phyloP scores from a whole-genome alignment of 2,888 invertebrate species.

The Merodon equestris region DNA sequence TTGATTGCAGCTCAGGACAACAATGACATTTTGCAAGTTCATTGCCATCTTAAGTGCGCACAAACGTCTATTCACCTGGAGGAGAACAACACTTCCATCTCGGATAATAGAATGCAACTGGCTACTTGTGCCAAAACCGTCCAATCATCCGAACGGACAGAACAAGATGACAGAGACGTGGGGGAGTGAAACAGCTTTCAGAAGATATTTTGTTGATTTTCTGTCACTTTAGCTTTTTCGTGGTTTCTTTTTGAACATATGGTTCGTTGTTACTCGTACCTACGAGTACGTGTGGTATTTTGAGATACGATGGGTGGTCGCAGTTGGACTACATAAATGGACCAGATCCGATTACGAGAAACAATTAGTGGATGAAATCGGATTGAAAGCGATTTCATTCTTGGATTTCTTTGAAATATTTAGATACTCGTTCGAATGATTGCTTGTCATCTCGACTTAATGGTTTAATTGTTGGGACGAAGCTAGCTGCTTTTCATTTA shows the following conservation, averaged over 20 bases:
- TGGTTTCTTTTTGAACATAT: slow-evolving; percentile 10
- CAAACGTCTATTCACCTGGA: slow-evolving; percentile 2
- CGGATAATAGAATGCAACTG: slow-evolving; percentile 8
- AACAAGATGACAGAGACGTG: slow-evolving; percentile 4
- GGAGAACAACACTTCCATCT: neutral
- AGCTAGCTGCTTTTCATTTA: neutral
- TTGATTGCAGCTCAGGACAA: neutral
- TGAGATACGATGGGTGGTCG: slow-evolving; percentile 30
- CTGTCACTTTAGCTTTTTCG: slow-evolving; percentile 1
- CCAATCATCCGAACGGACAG: neutral
- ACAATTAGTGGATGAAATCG: slow-evolving; percentile 50
- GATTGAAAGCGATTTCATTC: slow-evolving; percentile 38
- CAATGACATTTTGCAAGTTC: slow-evolving; percentile 33
- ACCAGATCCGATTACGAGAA: slow-evolving; percentile 58
- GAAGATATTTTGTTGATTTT: slow-evolving; percentile 8
- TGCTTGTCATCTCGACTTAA: slow-evolving; percentile 6
- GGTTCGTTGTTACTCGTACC: neutral
- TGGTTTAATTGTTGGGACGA: slow-evolving; percentile 6
- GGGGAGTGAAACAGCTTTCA: neutral
- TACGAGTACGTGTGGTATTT: no score
- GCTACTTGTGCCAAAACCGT: slow-evolving; percentile 10
- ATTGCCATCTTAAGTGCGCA: slow-evolving; percentile 38
- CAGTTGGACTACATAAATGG: slow-evolving; percentile 34
- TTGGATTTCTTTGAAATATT: slow-evolving; percentile 35
- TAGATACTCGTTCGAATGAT: slow-evolving; percentile 13